Conservation (phyloP, 2,888 invertebrate species). For the Geotrupes spiniger region DNA sequence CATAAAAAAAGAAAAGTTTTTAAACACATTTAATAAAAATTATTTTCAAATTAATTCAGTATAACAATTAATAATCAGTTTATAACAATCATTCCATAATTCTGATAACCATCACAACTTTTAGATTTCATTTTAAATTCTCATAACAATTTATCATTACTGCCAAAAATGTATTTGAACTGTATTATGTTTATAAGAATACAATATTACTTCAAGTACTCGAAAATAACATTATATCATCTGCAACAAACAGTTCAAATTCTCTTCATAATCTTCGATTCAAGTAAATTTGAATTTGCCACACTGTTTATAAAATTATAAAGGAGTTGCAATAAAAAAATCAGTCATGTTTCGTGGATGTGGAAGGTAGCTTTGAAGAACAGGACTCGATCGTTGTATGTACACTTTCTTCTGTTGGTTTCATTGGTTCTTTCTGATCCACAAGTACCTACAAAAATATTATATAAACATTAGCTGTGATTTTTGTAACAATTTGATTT, state of each 20-base stretch:
- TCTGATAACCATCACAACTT: slow-evolving; percentile 30
- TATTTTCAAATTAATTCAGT: slow-evolving; percentile 35
- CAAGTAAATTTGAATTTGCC: slow-evolving; percentile 11
- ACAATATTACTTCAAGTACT: slow-evolving; percentile 2
- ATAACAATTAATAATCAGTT: slow-evolving; percentile 34
- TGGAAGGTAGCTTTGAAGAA: slow-evolving; percentile 18
- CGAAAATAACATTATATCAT: too few relatives aligned
- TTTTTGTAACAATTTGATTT: too few relatives aligned
- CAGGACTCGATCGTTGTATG: slow-evolving; percentile 19
- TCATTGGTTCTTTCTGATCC: slow-evolving; percentile 30
- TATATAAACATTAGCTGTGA: too few relatives aligned
- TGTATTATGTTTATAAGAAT: slow-evolving; percentile 7
- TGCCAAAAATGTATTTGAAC: slow-evolving; percentile 1
- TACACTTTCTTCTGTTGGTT: slow-evolving; percentile 16
- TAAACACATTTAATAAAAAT: slow-evolving; percentile 40
- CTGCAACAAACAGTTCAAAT: slow-evolving; percentile 1
- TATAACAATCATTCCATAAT: slow-evolving; percentile 33
- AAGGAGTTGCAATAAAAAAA: slow-evolving; percentile 27
- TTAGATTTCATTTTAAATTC: slow-evolving; percentile 20
- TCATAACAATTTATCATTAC: neutral
- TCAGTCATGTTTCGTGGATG: slow-evolving; percentile 29
- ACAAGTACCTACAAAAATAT: slow-evolving; percentile 27
- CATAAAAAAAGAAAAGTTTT: slow-evolving; percentile 1
- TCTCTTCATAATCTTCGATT: slow-evolving; percentile 8
- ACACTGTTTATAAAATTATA: slow-evolving; percentile 18